phyloP scores from a whole-genome alignment of 2,888 invertebrate species.

The Plagodis pulveraria region DNA sequence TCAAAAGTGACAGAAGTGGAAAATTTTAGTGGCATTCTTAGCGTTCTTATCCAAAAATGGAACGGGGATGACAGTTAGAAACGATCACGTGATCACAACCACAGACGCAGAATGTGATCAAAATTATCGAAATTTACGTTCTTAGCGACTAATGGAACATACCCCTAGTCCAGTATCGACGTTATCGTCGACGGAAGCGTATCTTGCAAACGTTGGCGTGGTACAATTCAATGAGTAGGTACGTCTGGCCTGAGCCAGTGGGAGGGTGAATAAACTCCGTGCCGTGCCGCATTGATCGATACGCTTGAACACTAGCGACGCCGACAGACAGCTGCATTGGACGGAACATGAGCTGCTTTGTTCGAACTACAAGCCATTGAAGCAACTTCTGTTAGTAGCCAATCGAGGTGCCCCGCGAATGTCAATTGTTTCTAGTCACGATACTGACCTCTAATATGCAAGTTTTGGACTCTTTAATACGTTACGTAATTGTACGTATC shows the following conservation, averaged over 20 bases:
- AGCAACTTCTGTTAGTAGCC: not conserved
- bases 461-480: too few species aligned
- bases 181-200: conserved; percentile 20
- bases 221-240: conserved; percentile 46
- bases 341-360: conserved; percentile 21
- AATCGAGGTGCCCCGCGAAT: conserved; percentile 1
- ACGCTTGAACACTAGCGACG: conserved; percentile 34
- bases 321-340: conserved; percentile 27
- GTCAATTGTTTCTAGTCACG: not conserved
- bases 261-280: conserved; percentile 46
- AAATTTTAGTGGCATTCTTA: too few species aligned
- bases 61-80: too few species aligned
- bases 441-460: too few species aligned
- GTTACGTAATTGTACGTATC: too few species aligned
- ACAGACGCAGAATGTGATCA: too few species aligned
- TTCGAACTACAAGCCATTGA: conserved; percentile 7
- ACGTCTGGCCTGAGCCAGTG: conserved; percentile 27
- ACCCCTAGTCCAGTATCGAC: conserved; percentile 27
- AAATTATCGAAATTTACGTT: too few species aligned
- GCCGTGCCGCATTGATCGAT: conserved; percentile 46
- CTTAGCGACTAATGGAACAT: too few species aligned
- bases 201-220: conserved; percentile 36
- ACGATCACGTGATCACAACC: too few species aligned
- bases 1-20: too few species aligned
- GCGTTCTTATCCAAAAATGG: too few species aligned